These are phyloP conservation scores for Diuraphis noxia DNA, from an alignment of 1,140 invertebrate genomes.

Conservation along the genomic window DNA sequence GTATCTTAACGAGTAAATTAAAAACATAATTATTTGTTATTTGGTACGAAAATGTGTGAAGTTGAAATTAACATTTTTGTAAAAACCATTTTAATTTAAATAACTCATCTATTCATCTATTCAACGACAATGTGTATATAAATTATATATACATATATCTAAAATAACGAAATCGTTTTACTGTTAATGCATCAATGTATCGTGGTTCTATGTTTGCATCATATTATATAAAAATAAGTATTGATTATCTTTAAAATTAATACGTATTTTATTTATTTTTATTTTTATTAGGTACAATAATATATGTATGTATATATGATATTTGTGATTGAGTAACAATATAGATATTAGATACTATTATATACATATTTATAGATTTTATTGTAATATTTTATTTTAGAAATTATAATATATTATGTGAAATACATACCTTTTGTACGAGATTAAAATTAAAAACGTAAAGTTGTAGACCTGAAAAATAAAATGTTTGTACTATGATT, in stretches of 20 bases:
- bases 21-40: neutral
- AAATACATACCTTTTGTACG: constrained; percentile 33
- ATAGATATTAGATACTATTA: no score
- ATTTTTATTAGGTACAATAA: neutral
- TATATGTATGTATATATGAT: no score
- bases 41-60: neutral
- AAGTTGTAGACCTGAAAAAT: constrained; percentile 58
- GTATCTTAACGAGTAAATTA: neutral
- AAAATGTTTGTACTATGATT: neutral
- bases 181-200: neutral
- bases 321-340: no score
- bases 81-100: neutral
- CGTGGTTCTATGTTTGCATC: neutral
- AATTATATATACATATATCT: neutral
- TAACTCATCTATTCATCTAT: neutral
- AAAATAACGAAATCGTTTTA: neutral
- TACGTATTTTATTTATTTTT: neutral
- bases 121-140: neutral
- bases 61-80: neutral
- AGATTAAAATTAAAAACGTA: constrained; percentile 56
- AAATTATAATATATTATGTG: neutral
- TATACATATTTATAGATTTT: neutral
- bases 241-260: neutral
- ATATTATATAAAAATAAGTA: neutral
- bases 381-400: neutral